phyloP scores from a whole-genome alignment of 2,113 vertebrate species.

The Monopterus albus region DNA sequence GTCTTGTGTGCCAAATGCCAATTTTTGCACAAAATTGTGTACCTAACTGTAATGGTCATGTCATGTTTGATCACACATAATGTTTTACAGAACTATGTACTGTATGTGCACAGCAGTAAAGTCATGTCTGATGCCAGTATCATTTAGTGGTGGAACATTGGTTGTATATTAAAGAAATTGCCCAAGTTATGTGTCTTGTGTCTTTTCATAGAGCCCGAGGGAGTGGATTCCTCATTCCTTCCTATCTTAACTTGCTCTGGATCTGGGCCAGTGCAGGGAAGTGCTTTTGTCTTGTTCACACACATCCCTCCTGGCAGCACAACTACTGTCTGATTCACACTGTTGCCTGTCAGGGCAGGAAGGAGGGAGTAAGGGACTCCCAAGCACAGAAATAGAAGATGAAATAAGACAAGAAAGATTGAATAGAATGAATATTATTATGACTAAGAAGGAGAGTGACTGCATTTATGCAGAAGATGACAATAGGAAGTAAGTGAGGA shows the following conservation, averaged over 20 bases:
- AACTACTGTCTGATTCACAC: constrained; percentile 62
- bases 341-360: constrained; percentile 61
- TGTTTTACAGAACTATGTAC: no score
- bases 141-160: background rate
- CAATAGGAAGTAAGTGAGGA: background rate
- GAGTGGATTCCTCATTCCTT: constrained; percentile 60
- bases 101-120: background rate
- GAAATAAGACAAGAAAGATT: background rate
- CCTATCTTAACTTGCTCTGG: constrained; percentile 33
- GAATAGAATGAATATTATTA: no score
- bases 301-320: constrained; percentile 60
- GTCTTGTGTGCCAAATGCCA: no score
- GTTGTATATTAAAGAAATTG: background rate
- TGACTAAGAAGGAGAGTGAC: no score
- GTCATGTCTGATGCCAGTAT: background rate
- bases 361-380: constrained; percentile 10
- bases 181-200: constrained; percentile 16
- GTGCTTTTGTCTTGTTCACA: constrained; percentile 62
- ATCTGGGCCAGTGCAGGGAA: constrained; percentile 35
- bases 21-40: no score
- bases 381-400: constrained; percentile 22
- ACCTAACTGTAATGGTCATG: no score
- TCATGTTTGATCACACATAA: no score
- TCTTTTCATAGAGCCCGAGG: constrained; percentile 45
- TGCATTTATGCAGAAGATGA: no score